Evolutionary conservation across 2,888 invertebrate species (phyloP).

Genomic region (Drosophila eohydei): DNA sequence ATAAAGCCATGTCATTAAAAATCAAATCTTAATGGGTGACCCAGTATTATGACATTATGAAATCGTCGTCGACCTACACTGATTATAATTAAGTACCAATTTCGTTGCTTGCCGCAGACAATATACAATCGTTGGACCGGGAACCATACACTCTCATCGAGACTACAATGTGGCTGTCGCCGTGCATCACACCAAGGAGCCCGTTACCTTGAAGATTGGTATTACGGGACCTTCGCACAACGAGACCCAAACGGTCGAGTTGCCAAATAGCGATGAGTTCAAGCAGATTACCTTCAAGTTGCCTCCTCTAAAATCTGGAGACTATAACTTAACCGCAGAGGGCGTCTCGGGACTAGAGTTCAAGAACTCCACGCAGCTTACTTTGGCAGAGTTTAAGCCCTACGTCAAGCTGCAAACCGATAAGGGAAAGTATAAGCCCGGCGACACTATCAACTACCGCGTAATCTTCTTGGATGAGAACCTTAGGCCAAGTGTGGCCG

Average conservation of each 20-base stretch:
- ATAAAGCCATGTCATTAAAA: neutral
- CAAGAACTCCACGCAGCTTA: slow-evolving; percentile 89
- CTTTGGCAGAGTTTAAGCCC: slow-evolving; percentile 85
- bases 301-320: slow-evolving; percentile 85
- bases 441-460: slow-evolving; percentile 91
- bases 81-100: slow-evolving; percentile 27
- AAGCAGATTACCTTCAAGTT: slow-evolving; percentile 73
- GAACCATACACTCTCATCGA: slow-evolving; percentile 91
- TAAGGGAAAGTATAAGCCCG: slow-evolving; percentile 95
- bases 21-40: slow-evolving; percentile 25
- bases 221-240: slow-evolving; percentile 78
- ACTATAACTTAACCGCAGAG: slow-evolving; percentile 90
- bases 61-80: slow-evolving; percentile 22
- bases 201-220: slow-evolving; percentile 75
- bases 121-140: slow-evolving; percentile 93
- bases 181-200: slow-evolving; percentile 83
- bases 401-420: slow-evolving; percentile 94
- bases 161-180: slow-evolving; percentile 93
- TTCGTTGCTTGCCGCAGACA: slow-evolving; percentile 42
- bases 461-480: slow-evolving; percentile 88
- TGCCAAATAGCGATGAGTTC: slow-evolving; percentile 60
- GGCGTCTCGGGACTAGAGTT: slow-evolving; percentile 91
- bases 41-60: slow-evolving; percentile 24
- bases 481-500: slow-evolving; percentile 88
- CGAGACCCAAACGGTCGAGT: slow-evolving; percentile 67